phyloP scores from a whole-genome alignment of 2,888 invertebrate genomes.

The Drosophila infuscata region DNA sequence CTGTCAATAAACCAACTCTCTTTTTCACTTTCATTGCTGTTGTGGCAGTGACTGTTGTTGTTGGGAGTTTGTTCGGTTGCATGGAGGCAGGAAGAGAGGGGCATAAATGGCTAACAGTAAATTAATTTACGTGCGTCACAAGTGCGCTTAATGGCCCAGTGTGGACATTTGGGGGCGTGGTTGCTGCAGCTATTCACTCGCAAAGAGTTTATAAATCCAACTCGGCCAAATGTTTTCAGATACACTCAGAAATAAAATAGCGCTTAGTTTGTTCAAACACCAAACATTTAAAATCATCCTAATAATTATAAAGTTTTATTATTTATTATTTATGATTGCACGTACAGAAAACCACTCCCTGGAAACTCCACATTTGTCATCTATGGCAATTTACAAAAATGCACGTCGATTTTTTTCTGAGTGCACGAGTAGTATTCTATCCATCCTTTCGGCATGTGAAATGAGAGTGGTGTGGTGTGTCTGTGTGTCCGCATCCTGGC shows the following conservation, averaged over 20 bases:
- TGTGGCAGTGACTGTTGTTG: conserved; percentile 20
- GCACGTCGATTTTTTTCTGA: not conserved
- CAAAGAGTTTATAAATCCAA: conserved; percentile 50
- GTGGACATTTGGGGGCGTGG: conserved; percentile 44
- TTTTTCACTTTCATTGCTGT: conserved; percentile 26
- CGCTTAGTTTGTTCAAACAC: not conserved
- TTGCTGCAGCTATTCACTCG: conserved; percentile 21
- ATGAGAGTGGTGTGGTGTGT: conserved; percentile 50
- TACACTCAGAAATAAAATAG: not conserved
- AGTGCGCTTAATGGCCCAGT: conserved; percentile 70
- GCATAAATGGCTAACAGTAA: conserved; percentile 72
- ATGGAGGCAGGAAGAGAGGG: not conserved
- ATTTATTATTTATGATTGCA: not conserved
- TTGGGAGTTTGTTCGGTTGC: conserved; percentile 7
- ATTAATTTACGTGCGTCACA: conserved; percentile 76
- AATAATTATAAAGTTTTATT: not conserved
- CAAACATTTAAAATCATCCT: not conserved
- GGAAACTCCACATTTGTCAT: too few relatives aligned
- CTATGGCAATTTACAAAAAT: not conserved
- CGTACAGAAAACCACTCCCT: too few relatives aligned
- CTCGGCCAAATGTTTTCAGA: conserved; percentile 43
- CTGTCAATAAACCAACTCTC: conserved; percentile 68
- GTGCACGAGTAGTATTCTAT: conserved; percentile 1
- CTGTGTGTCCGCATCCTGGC: conserved; percentile 43
- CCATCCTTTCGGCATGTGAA: conserved; percentile 52